These are phyloP conservation scores for Siniperca chuatsi DNA, from an alignment of 2,113 vertebrate species.

Conservation along the genomic window DNA sequence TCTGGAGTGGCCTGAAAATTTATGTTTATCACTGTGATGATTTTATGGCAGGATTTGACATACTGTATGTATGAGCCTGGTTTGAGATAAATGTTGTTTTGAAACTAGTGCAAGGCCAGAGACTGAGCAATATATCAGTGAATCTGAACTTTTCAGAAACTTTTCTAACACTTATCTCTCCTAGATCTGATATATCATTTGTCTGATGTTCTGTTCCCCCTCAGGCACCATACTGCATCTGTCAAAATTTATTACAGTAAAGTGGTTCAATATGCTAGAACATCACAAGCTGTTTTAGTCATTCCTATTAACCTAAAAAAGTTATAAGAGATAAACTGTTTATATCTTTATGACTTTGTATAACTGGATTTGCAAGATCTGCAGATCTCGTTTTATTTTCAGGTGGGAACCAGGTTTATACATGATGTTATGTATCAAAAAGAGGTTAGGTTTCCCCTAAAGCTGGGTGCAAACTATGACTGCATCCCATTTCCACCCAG, in stretches of 20 bases:
- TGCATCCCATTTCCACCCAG: neutral
- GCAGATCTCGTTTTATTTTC: neutral
- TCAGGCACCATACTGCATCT: conserved; percentile 49
- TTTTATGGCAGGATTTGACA: conserved; percentile 27
- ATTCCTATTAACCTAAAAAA: conserved; percentile 54
- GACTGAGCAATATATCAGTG: conserved; percentile 46
- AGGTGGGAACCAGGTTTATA: neutral
- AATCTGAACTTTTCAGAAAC: conserved; percentile 48
- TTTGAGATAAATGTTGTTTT: conserved; percentile 63
- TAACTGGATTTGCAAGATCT: conserved; percentile 28
- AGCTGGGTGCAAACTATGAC: neutral
- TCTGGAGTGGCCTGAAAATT: conserved; percentile 17
- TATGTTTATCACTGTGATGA: conserved; percentile 32
- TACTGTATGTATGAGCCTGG: neutral
- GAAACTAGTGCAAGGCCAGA: conserved; percentile 47
- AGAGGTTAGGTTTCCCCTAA: neutral
- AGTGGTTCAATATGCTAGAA: conserved; percentile 54
- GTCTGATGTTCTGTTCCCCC: conserved; percentile 54
- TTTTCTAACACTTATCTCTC: conserved; percentile 51
- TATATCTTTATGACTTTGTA: conserved; percentile 22
- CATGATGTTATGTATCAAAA: neutral
- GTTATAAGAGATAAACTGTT: conserved; percentile 11
- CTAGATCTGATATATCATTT: conserved; percentile 57
- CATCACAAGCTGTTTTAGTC: conserved; percentile 37
- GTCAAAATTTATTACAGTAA: conserved; percentile 61